Base-by-base conservation (phyloP, 2,113 vertebrate genomes). In the Mobula hypostoma region DNA sequence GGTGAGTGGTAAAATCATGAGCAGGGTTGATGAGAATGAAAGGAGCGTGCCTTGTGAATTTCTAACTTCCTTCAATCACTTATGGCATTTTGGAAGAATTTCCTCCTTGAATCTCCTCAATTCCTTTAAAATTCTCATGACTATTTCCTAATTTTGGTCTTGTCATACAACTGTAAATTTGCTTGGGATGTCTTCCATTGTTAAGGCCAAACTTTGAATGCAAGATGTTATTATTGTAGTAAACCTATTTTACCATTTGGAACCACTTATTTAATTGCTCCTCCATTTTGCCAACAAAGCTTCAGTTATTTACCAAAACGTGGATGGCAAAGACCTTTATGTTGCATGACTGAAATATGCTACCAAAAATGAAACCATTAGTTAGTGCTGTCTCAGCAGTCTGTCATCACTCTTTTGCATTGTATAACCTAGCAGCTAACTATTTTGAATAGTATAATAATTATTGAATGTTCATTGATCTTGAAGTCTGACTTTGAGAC, bases 401-500 rank as follows among this genome's bases (percentile, higher is more conserved):
- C 58, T 63, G 82, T 48, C 83, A 88, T 63, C 83, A 61, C 12
- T 12, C 58, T n/a, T 61, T 87, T 87, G 27, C 58, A n/a, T 88
- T 88, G 4, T 5, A 61, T 29, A 58, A 88, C 11, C 83, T 88
- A 15, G 58, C 61, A 88, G 83, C 83, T 63, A 88, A 9, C 58
- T 63, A 5, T 56, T 88, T 21, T 88, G 56, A 88, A 27, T 58
- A 63, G 12, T 63, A 27, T 61, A 63, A 88, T 88, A 88, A 88
- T 88, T 88, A 88, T 12, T n/a, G 12, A 2, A 63, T 88, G 83
- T 88, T 88, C 56, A 88, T 88, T 58, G 58, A 58, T 88, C 83
- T 88, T 88, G 27, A 88, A 88, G 27, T 58, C 56, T 88, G 83
- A 87, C 83, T 14, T 87, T 87, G n/a, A 88, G 83, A n/a, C 29